Percentiles rank a stretch among this genome's conserved stretches.
phyloP scores from a whole-genome alignment of 2,113 vertebrate species.

The Microtus montanus region DNA sequence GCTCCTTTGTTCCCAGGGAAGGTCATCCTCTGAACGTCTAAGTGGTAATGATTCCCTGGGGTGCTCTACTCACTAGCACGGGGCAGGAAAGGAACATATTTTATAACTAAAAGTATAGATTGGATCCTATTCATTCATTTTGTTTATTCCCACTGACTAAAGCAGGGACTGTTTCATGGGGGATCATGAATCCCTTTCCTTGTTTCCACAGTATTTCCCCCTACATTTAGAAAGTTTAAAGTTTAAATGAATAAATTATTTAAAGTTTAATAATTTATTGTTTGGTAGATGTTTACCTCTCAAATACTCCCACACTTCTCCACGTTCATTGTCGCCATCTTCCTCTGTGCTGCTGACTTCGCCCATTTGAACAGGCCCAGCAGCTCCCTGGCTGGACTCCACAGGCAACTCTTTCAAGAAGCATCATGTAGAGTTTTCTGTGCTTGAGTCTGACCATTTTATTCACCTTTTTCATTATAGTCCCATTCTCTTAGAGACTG shows the following conservation, averaged over 20 bases:
- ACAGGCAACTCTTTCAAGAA: neutral
- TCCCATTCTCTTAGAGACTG: neutral
- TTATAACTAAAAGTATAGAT: neutral
- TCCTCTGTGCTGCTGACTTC: neutral
- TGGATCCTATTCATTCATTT: neutral
- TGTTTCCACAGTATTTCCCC: neutral
- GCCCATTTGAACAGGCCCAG: neutral
- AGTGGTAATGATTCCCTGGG: neutral
- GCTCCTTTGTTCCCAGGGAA: neutral
- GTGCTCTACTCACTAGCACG: neutral
- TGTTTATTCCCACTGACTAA: slow-evolving; percentile 11
- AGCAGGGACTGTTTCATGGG: neutral
- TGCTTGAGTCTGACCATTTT: neutral
- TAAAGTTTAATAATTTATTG: neutral
- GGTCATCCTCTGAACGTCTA: neutral
- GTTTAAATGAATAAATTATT: too few relatives aligned
- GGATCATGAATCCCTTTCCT: neutral
- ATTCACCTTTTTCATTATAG: neutral
- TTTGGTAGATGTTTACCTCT: neutral
- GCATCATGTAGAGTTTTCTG: neutral
- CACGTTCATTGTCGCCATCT: neutral
- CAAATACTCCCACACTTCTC: neutral
- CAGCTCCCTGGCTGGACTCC: neutral
- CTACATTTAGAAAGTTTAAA: neutral
- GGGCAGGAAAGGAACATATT: neutral